Conservation (phyloP, 1,140 invertebrate genomes). For the Nylanderia fulva region DNA sequence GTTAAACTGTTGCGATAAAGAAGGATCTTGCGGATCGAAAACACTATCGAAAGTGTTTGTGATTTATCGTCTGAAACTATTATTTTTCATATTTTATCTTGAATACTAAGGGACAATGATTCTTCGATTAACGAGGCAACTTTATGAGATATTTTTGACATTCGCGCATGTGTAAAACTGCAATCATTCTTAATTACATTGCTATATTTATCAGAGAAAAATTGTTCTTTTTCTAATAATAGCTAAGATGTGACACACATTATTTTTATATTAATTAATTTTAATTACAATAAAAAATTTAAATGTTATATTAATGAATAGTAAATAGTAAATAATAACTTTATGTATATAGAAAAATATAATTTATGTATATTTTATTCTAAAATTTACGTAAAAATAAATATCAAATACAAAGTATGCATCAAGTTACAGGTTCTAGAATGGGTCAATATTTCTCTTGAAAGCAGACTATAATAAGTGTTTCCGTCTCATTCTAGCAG, state of each 20-base stretch:
- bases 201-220: background rate
- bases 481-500: slow-evolving; percentile 45
- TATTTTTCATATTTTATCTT: slow-evolving; percentile 11
- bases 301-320: slow-evolving; percentile 9
- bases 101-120: background rate
- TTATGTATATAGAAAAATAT: background rate
- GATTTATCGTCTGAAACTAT: background rate
- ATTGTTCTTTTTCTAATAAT: too few species aligned
- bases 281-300: background rate
- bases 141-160: slow-evolving; percentile 2
- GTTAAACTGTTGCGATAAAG: slow-evolving; percentile 37
- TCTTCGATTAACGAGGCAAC: background rate
- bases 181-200: background rate
- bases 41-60: background rate
- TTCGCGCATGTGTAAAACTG: background rate
- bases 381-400: background rate
- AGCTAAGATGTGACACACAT: too few species aligned
- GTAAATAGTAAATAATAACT: background rate
- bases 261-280: background rate
- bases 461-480: background rate
- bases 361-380: background rate
- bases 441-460: slow-evolving; percentile 61
- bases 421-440: background rate
- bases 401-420: background rate
- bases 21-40: background rate